Evolutionary conservation across 2,888 invertebrate species (phyloP), one percentile per base, ranked within the genome.

Genomic region (Chloromyia formosa): DNA sequence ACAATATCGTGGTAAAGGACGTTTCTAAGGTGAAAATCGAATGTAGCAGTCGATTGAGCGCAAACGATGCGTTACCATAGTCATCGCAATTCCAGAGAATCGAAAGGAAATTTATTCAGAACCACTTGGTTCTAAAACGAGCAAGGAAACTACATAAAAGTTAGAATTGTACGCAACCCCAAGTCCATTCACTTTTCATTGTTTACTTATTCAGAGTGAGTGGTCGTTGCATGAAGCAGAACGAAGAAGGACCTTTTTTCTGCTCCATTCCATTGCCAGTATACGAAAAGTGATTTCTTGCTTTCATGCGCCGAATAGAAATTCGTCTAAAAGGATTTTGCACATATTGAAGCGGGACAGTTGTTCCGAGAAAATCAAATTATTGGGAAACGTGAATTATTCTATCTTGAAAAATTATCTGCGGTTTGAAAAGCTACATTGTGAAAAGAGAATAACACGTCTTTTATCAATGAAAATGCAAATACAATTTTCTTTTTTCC

Each of bases 1-100:
- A 49, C 71, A 58, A 35, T 12, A 71, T 27, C 12, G n/a, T 54
- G 7, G 18, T 7, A 58, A 56, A 35, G 40, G 40, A 35, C 14
- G 4, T 73, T 75, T 68, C 58, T 54, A 4, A 74, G 75, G 75
- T 64, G 74, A 53, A 75, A 74, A 74, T 74, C 75, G 71, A 75
- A 75, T 75, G 75, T 71, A 54, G 56, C 64, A 69, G 62, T 71
- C 75, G 75, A 75, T 75, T 75, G 75, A 74, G 69, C 69, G 27
- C 64, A 56, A 75, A 75, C 74, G 75, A 71, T 49, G 75, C 74
- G 75, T 75, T 74, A 56, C 75, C 75, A 58, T 27, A 53, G 23
- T 71, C 56, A 58, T 71, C 56, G 40, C 56, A 74, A 35, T 35
- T 35, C 27, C 27, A 35, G 27, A 53, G 45, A 74, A 69, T 62